phyloP scores from a whole-genome alignment of 1,140 invertebrate species.

The Caerostris extrusa region DNA sequence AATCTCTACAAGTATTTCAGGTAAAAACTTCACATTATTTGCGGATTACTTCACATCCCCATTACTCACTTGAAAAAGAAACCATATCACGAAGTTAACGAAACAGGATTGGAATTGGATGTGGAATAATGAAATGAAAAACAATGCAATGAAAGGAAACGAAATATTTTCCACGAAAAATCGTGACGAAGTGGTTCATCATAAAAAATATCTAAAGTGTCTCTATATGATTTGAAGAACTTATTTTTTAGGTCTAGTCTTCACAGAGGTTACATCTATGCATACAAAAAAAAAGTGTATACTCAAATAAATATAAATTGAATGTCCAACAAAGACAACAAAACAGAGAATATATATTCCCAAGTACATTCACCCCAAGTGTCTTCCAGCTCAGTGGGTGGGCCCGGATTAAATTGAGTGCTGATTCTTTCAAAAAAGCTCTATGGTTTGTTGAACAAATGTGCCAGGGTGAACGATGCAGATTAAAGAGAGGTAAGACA shows the following conservation, averaged over 20 bases:
- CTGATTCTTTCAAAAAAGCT: not conserved
- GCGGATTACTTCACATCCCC: not conserved
- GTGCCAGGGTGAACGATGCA: not conserved
- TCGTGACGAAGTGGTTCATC: not conserved
- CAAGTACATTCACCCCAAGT: not conserved
- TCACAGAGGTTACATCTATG: not conserved
- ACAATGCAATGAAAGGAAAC: not conserved
- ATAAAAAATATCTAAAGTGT: not conserved
- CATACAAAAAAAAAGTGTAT: not conserved
- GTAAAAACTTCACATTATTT: not conserved
- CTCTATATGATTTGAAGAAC: not conserved
- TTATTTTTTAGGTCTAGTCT: not conserved
- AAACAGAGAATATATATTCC: not conserved
- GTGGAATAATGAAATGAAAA: not conserved
- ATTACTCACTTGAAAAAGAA: not conserved
- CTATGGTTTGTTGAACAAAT: slow-evolving; percentile 24
- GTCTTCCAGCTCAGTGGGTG: not conserved
- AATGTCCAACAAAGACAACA: not conserved
- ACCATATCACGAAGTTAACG: not conserved
- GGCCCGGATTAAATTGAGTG: slow-evolving; percentile 12
- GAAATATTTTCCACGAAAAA: not conserved
- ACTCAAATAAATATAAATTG: not conserved
- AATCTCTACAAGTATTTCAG: too few relatives aligned
- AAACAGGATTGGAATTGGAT: not conserved
- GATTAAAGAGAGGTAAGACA: not conserved